A percentile compares a stretch with the other conserved stretches of the same genome.
Evolutionary conservation across 2,888 invertebrate genomes (phyloP).

Genomic region (Hartigia nigra): DNA sequence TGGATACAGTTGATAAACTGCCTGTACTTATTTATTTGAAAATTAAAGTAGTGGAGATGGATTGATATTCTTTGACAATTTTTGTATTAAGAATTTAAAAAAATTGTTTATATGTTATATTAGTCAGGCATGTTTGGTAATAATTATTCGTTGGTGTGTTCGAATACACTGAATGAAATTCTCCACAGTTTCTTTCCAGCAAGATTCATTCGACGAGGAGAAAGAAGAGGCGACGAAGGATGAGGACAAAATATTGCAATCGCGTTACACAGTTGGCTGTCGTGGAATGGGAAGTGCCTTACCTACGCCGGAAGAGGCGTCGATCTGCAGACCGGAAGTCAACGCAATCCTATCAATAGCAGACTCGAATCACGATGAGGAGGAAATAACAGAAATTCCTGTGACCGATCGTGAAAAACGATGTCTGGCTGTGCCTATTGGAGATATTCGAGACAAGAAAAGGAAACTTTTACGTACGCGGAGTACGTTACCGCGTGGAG

Average conservation of each 20-base stretch:
- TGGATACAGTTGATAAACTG: background rate
- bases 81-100: background rate
- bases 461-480: constrained; percentile 55
- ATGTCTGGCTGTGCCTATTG: constrained; percentile 62
- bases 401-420: constrained; percentile 61
- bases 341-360: background rate
- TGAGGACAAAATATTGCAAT: constrained; percentile 28
- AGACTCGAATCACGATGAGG: background rate
- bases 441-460: constrained; percentile 58
- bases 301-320: constrained; percentile 35
- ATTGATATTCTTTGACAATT: background rate
- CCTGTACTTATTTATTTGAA: background rate
- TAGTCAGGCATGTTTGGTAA: background rate
- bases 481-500: constrained; percentile 35
- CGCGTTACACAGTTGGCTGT: constrained; percentile 27
- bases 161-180: background rate
- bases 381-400: constrained; percentile 37
- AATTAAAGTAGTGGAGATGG: background rate
- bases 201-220: constrained; percentile 54
- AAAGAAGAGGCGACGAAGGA: constrained; percentile 32
- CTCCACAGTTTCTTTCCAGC: constrained; percentile 59
- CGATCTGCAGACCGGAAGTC: constrained; percentile 41
- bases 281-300: constrained; percentile 34
- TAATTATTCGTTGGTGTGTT: background rate
- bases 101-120: background rate